Percentiles rank a stretch among this genome's conserved stretches.
These are phyloP conservation scores for Euphonia xanthogaster DNA, from an alignment of 2,797 vertebrate genomes.

Conservation along the genomic window DNA sequence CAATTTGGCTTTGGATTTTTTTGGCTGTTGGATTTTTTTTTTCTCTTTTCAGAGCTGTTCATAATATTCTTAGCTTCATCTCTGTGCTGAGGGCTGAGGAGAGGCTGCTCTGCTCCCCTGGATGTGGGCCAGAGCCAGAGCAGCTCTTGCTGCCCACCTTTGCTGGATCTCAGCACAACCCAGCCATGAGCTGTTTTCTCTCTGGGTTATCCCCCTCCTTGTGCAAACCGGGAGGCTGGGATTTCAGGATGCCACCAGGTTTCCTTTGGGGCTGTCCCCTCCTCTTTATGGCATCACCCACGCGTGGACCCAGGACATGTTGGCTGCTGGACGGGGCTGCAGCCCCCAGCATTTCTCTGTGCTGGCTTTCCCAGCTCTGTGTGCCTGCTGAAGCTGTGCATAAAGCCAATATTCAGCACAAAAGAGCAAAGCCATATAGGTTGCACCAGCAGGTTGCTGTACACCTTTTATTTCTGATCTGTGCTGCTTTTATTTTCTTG, in stretches of 20 bases:
- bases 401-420: neutral
- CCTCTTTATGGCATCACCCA: neutral
- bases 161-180: neutral
- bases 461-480: slow-evolving; percentile 35
- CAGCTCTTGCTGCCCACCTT: neutral
- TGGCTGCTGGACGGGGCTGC: neutral
- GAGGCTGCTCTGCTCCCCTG: neutral
- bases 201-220: neutral
- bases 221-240: neutral
- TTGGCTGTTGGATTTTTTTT: neutral
- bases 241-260: neutral
- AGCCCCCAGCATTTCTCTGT: neutral
- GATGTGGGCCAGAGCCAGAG: neutral
- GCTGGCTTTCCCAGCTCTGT: neutral
- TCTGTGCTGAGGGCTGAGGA: neutral
- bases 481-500: slow-evolving; percentile 40
- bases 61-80: neutral
- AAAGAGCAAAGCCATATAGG: neutral
- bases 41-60: neutral
- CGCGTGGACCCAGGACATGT: fast-evolving
- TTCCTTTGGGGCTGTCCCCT: neutral
- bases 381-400: neutral
- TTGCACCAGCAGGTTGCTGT: neutral
- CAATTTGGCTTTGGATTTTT: neutral
- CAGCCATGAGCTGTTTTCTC: neutral